These are phyloP conservation scores for Todus mexicanus DNA, from an alignment of 2,797 vertebrate species.

Conservation along the genomic window DNA sequence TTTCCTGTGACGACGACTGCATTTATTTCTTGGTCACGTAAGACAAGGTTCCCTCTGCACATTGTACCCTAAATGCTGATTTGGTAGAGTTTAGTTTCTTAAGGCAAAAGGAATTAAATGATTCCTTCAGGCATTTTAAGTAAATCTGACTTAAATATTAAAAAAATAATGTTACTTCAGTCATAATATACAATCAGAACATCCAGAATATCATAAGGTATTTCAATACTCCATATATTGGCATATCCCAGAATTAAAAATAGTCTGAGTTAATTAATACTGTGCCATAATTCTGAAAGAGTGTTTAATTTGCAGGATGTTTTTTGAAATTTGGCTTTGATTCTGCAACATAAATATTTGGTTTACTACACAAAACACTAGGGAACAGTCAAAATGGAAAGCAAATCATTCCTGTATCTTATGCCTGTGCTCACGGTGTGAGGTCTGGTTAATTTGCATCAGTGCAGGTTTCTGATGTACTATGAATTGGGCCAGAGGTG, in stretches of 20 bases:
- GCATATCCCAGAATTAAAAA: background rate
- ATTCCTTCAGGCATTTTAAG: background rate
- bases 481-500: background rate
- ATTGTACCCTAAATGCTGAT: background rate
- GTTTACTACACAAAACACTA: background rate
- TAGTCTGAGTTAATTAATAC: background rate
- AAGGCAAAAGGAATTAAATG: background rate
- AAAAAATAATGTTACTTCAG: background rate
- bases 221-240: background rate
- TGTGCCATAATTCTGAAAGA: background rate
- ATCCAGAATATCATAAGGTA: background rate
- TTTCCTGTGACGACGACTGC: background rate
- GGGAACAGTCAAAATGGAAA: background rate
- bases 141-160: background rate
- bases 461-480: background rate
- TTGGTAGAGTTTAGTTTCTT: background rate
- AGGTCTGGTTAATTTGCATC: background rate
- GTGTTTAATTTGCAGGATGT: background rate
- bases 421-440: background rate
- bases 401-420: background rate
- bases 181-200: background rate
- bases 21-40: background rate
- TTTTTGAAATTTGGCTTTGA: background rate
- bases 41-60: background rate
- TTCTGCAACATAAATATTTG: background rate